Base-by-base conservation (phyloP, 1,140 invertebrate species). In the Drosophila saltans region DNA sequence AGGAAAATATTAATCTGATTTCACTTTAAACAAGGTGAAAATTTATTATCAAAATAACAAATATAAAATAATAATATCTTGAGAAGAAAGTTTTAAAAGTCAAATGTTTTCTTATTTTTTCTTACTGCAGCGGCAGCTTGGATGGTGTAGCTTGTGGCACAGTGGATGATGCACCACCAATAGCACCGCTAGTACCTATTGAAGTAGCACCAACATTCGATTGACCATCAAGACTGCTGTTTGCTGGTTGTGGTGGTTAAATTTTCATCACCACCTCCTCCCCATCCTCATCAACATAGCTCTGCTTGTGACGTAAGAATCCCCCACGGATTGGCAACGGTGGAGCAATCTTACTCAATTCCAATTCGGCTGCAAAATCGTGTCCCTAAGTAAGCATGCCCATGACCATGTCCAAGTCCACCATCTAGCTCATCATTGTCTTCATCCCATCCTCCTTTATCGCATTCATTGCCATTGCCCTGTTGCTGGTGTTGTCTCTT, bases 371-470 rank as follows among this genome's bases (percentile, higher is more conserved):
- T 7, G 72, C 69, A 66, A 88, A 88, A 52, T 78, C 77, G 30
- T 85, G 83, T 10, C 77, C 67, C 9, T 52, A 8, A 26, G 45
- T 52, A 8, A 26, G 45, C 45, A 52, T 26, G 7, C 2, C 45
- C 21, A 52, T 26, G 45, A 1, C 45, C 45, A 2, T 26, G 45
- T 26, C 45, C 45, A 9, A 52, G 45, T 26, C 45, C 9, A 10
- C 74, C 78, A 39, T 83, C 70, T 64, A 91, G 52, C 55, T 91
- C 89, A 67, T 91, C 90, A 39, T 89, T 80, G 43, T 89, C 86
- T 52, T 90, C 80, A 57, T 90, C 90, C 59, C 81, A 73, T 78
- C 70, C 43, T 90, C 90, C 16, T 16, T 16, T 16, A 64, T 91
- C 86, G n/a, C 89, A 85, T 58, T 91, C 84, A 60, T 78, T 77